Base-by-base conservation (phyloP, 2,113 vertebrate species). In the Cololabis saira region DNA sequence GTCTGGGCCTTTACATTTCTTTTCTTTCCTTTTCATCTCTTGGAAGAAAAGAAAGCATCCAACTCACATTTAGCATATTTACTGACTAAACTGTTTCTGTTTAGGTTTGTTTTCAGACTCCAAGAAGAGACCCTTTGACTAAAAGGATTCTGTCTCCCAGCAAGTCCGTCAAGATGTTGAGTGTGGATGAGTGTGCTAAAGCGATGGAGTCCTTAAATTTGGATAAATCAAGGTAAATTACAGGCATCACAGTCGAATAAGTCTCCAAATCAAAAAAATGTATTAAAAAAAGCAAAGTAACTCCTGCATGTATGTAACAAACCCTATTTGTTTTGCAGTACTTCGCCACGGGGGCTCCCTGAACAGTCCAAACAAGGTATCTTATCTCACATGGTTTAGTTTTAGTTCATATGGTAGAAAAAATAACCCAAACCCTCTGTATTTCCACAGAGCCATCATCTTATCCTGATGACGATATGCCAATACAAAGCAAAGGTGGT, bases 91-190 rank as follows among this genome's bases (percentile, higher is more conserved):
- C 48, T 12, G 2, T 44, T 48, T 76, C 2, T 81, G n/a, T 74
- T 14, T 55, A 99, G 97, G 97, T 98, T 75, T 96, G 95, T 66
- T 99, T 99, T 87, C 96, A 97, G 76, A 98, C 96, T 22, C 97
- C 97, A 59, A 89, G 92, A 66, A 90, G 96, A 91, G 96, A 99
- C 64, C 96, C 96, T 15, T 81, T 93, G 49, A 96, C 95, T 0
- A 94, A 92, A 56, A 94, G 82, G 87, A 93, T 98, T 58, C 11
- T 98, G 7, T 96, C 94, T 49, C 95, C 96, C 14, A 51, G 69
- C 16, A 81, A 90, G 73, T 77, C 61, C 0, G 78, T 81, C 44
- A 93, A 82, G 52, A 90, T 80, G 8, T 81, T 91, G 5, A 40
- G 60, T 17, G 9, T 88, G 53, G 92, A 93, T 0, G 87, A 93